phyloP scores from a whole-genome alignment of 1,140 invertebrate genomes.

The Lasioglossum baleicum region DNA sequence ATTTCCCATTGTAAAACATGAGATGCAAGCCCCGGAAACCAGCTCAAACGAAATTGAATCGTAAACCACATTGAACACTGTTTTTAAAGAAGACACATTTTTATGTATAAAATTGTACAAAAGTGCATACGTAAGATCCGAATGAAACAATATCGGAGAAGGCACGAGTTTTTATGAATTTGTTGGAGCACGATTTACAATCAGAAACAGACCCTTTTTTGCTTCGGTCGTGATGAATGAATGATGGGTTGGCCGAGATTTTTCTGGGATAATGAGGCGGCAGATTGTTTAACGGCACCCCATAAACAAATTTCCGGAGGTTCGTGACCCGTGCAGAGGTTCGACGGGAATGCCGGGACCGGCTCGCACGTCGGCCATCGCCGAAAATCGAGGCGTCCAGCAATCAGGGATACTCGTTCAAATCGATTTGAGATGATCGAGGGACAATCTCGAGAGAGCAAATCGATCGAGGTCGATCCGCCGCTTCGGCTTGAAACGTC shows the following conservation, averaged over 20 bases:
- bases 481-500: conserved; percentile 39
- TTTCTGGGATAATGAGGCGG: not conserved
- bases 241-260: not conserved
- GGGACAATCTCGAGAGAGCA: conserved; percentile 54
- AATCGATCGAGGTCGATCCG: conserved; percentile 62
- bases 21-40: not conserved
- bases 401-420: conserved; percentile 55
- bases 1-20: not conserved
- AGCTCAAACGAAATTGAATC: not conserved
- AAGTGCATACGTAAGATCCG: too few relatives aligned
- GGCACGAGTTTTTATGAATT: too few relatives aligned
- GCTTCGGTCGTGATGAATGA: too few relatives aligned
- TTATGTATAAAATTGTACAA: too few relatives aligned
- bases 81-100: too few relatives aligned
- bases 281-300: not conserved
- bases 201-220: too few relatives aligned
- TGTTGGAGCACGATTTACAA: too few relatives aligned
- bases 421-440: conserved; percentile 63
- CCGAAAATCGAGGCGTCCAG: conserved; percentile 58
- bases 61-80: too few relatives aligned
- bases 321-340: not conserved
- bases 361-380: conserved; percentile 9
- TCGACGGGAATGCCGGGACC: not conserved
- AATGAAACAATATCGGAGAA: too few relatives aligned
- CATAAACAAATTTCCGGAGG: not conserved